Base-by-base conservation (phyloP, 2,113 vertebrate species). In the Paramisgurnus dabryanus region DNA sequence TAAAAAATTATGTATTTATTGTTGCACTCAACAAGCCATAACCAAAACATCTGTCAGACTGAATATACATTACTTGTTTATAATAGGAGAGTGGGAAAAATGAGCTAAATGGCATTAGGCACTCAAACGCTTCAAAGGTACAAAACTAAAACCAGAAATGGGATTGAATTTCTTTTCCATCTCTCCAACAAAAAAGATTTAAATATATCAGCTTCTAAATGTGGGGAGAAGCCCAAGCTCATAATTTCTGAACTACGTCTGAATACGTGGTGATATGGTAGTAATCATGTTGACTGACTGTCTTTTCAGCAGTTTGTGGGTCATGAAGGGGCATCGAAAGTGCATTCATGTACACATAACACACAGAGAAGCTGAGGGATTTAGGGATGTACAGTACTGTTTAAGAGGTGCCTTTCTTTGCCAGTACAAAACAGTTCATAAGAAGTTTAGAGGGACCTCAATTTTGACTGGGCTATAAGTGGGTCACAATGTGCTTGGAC, bases 21-120 rank as follows among this genome's bases (percentile, higher is more conserved):
- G 79, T 82, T 85, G 87, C 85, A 65, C 55, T 81, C n/a, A 79
- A 58, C 70, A 83, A 79, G 76, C 63, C 60, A 67, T 69, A 50
- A 82, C 49, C 72, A 76, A 83, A 73, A 81, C 55, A 79, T 55
- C 63, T 80, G 73, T 79, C 79, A 65, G 34, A 2, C 17, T 27
- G 58, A 67, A 65, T n/a, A 60, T 43, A 76, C 63, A 74, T 79
- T 80, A 83, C 76, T 82, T 87, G 83, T 83, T 78, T 82, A 83
- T 68, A 67, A 87, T 67, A 68, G 66, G 67, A 83, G 43, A 64
- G 5, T 47, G 67, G 65, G 1, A 65, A 68, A 65, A 84, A 72
- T 68, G 45, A 83, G 41, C 78, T 60, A 70, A 76, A 67, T 69
- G 64, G 47, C 74, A 75, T 83, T 75, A 83, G 57, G 43, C 69